Base-by-base conservation (phyloP, 2,888 invertebrate genomes). In the Cataglyphis altisquamis region DNA sequence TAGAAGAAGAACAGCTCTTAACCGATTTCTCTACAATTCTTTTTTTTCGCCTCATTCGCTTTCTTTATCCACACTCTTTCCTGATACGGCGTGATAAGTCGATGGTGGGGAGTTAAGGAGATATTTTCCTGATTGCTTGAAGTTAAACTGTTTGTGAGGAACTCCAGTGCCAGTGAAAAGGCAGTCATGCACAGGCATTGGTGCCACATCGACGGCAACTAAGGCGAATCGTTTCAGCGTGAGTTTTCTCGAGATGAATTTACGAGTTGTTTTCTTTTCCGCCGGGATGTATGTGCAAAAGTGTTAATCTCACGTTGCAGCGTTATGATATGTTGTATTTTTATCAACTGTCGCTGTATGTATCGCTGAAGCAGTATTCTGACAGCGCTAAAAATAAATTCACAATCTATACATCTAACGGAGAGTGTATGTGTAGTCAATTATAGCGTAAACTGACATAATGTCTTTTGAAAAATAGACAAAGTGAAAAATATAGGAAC, bases 161-260 rank as follows among this genome's bases (percentile, higher is more conserved):
- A 87, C 72, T 64, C 25, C 83, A 89, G 89, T 39, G 81, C 66
- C 66, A 84, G 82, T 72, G 84, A 88, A 86, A 86, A 83, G 6
- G 0, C 74, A 72, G 83, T 36, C 25, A 60, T 66, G 64, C 64
- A 52, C n/a, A 67, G 82, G 67, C 32, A 0, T 75, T n/a, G 6
- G 39, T 66, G 9, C 4, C 3, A 15, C 75, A 66, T 55, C 36
- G 25, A 12, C 15, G n/a, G 5, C 52, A 52, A 55, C 15, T 36
- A 32, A n/a, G 6, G 15, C 3, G 6, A 18, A 52, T 4, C 10
- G 25, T 18, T 66, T 25, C 18, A 2, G 25, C 12, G 57, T 10
- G 41, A 68, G 10, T 41, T 12, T 3, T 64, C 57, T 39, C 18
- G 52, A 0, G 6, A 18, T 4, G 3, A 2, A 52, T 18, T 21